Evolutionary conservation across 2,888 invertebrate species (phyloP), one percentile per base, ranked within the genome.

Genomic region (Diachrysia chrysitis): DNA sequence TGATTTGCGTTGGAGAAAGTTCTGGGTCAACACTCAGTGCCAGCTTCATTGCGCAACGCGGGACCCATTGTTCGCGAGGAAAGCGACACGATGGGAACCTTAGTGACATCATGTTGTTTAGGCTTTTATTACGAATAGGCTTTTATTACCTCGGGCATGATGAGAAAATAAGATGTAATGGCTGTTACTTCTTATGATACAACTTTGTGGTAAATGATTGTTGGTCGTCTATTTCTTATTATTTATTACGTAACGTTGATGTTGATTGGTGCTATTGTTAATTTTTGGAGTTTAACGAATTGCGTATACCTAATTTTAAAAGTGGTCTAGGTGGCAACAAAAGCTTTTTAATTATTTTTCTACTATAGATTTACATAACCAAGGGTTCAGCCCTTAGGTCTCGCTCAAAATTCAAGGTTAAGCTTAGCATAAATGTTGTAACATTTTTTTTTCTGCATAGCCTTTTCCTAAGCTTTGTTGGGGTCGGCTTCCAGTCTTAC

Each of bases 21-120:
- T 84, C 81, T 81, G 76, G 84, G 83, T 85, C 83, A 85, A 66
- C 71, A 78, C 66, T 68, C 79, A 77, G 70, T 76, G 69, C 66
- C 78, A 55, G 25, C 25, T 2, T 58, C 73, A 59, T 74, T 75
- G 66, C 72, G 69, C 65, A 81, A 79, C 79, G 57, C 68, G 70
- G 35, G 69, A 71, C 21, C 75, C 56, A 82, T 74, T 80, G 71
- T 78, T 68, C 16, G 17, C 29, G 32, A 65, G 69, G 76, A 79
- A 76, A 79, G 77, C 65, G 59, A 2, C 25, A 32, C 58, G 65
- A 61, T 66, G 78, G 66, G 76, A 78, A 62, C 46, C 46, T 35
- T 53, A 48, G 25, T 75, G 78, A 70, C 76, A 78, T 76, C 78
- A 76, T 16, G 29, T 68, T 77, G 65, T 76, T 76, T 73, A 69